Evolutionary conservation across 2,797 vertebrate genomes (phyloP), one percentile per base, ranked within the genome.

Genomic region (Crax fasciolata): DNA sequence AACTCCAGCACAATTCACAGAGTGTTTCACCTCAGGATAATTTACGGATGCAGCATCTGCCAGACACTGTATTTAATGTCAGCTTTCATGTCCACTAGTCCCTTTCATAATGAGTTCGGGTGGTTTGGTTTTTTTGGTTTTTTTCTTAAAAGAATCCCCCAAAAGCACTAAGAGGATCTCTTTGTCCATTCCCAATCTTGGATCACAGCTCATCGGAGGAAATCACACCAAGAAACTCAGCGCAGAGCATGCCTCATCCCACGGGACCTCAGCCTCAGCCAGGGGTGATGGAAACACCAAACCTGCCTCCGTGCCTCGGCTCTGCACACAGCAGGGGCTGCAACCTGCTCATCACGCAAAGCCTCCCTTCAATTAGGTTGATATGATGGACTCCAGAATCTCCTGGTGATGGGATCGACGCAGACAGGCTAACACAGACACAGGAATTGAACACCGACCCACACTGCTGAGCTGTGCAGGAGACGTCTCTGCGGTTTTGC

Each of bases 341-440:
- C 82, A 89, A 85, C 46, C 49, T 74, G 67, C 90, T 96, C 78
- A 48, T 85, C 65, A 80, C 79, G 84, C 80, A 94, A 91, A 90
- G 57, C 57, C 72, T 84, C 58, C 89, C 65, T 82, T 89, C 79
- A 93, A 94, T 92, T 82, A 89, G 67, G 68, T 71, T 91, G 84
- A 87, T 93, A 91, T 90, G 72, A 84, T 14, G 66, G 91, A 85
- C 30, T 96, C 93, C 48, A 84, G 93, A 62, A 80, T 84, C 79
- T 94, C 61, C 75, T 38, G 51, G 78, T 73, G 78, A 89, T 84
- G 90, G 90, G 77, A 95, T 93, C 4, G 11, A 92, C 92, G 75
- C 46, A 86, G 88, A 75, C 88, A 89, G 63, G 35, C 35, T 35
- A 35, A 35, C 35, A 35, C 35, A 35, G 35, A 35, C 35, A 8